These are phyloP conservation scores for Muscicapa comitata DNA, from an alignment of 2,797 vertebrate genomes.

Conservation along the genomic window DNA sequence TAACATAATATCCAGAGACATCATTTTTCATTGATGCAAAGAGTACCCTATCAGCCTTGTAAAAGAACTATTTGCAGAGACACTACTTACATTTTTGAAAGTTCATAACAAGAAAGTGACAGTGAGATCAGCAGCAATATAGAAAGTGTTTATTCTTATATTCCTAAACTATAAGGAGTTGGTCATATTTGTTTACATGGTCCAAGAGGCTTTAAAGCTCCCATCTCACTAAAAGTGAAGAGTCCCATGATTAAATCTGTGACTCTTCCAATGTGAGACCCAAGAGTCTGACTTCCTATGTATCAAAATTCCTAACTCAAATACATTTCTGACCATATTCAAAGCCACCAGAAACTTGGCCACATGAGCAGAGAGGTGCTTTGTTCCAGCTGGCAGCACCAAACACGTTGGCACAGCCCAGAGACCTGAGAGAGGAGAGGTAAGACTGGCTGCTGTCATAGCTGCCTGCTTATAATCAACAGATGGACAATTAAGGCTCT, in stretches of 20 bases:
- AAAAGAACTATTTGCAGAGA: constrained; percentile 5
- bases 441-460: background rate
- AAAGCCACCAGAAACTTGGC: background rate
- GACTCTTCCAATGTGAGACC: background rate
- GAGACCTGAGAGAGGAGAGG: background rate
- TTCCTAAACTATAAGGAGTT: background rate
- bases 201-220: background rate
- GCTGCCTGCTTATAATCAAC: background rate
- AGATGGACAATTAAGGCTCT: background rate
- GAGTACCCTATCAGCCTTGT: background rate
- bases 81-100: constrained; percentile 2
- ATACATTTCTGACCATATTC: background rate
- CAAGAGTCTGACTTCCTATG: background rate
- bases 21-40: constrained; percentile 48
- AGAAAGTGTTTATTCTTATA: background rate
- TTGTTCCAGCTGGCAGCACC: background rate
- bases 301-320: background rate
- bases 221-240: background rate
- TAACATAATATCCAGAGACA: constrained; percentile 49
- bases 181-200: background rate
- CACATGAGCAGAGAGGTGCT: background rate
- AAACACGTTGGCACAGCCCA: background rate
- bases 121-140: background rate
- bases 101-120: background rate
- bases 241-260: background rate